Percentiles rank a stretch among this genome's conserved stretches.
phyloP scores from a whole-genome alignment of 2,113 vertebrate species.

The Bagarius yarrelli region DNA sequence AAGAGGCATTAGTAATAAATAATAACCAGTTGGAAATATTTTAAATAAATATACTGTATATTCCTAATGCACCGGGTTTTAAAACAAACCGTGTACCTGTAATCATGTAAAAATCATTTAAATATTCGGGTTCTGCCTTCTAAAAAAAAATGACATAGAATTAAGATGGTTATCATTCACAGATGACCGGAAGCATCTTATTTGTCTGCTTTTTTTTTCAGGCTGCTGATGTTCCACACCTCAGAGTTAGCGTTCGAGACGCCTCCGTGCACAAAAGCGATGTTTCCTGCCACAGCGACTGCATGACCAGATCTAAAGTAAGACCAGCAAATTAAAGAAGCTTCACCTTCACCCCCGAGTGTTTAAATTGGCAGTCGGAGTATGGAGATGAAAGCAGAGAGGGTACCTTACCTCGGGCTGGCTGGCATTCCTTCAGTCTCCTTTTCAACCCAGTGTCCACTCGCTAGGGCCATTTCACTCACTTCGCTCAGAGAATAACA shows the following conservation, averaged over 20 bases:
- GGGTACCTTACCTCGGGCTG: constrained; percentile 61
- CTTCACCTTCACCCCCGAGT: not conserved
- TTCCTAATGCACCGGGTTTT: not conserved
- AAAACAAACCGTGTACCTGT: constrained; percentile 61
- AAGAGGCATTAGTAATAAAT: not conserved
- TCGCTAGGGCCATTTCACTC: constrained; percentile 67
- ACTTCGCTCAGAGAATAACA: not conserved
- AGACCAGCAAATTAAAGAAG: not conserved
- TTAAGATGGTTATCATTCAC: not conserved
- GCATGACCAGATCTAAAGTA: constrained; percentile 66
- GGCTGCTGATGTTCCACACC: constrained; percentile 46
- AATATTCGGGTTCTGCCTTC: constrained; percentile 63
- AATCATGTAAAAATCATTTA: constrained; percentile 77
- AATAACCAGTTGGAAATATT: not conserved
- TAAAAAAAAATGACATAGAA: constrained; percentile 44
- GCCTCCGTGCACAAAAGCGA: constrained; percentile 75
- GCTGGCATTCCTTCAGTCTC: constrained; percentile 62
- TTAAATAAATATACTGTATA: not conserved
- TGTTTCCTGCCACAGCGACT: constrained; percentile 67
- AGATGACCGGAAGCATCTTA: not conserved
- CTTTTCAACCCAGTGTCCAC: constrained; percentile 69
- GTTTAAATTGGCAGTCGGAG: not conserved
- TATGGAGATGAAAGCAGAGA: not conserved
- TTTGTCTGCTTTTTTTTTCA: not conserved
- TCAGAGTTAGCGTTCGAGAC: constrained; percentile 53